Evolutionary conservation across 2,113 vertebrate species (phyloP).

Genomic region (Plecturocebus donacophilus): DNA sequence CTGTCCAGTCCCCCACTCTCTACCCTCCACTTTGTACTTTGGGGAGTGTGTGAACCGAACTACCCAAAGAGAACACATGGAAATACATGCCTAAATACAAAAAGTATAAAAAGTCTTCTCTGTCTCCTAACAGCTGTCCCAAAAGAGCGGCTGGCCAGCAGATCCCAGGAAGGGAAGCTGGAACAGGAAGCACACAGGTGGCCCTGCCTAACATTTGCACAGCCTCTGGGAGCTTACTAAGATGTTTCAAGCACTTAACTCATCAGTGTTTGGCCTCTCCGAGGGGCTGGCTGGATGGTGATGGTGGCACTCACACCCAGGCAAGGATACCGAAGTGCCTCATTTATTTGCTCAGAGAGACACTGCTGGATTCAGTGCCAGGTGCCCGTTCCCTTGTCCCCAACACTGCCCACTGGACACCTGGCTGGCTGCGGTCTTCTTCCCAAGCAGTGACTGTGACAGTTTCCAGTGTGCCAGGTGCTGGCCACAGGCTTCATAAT

Average conservation of each 20-base stretch:
- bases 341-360: not conserved
- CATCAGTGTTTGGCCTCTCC: not conserved
- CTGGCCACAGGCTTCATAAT: no score
- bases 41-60: not conserved
- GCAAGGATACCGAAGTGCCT: not conserved
- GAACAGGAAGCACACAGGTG: accelerated
- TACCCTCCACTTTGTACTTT: not conserved
- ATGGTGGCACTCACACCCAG: accelerated
- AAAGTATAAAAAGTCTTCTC: not conserved
- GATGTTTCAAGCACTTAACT: accelerated
- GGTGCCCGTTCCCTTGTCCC: not conserved
- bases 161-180: not conserved
- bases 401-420: not conserved
- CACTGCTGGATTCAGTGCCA: not conserved
- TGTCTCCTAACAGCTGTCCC: accelerated
- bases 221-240: accelerated
- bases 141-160: accelerated
- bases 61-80: not conserved
- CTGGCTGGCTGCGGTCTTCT: not conserved
- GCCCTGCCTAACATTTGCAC: not conserved
- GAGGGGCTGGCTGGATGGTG: not conserved
- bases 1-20: not conserved
- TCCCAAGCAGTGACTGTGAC: not conserved
- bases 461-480: accelerated
- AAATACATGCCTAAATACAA: not conserved